A percentile compares a stretch with the other conserved stretches of the same genome.
Conservation (phyloP, 2,797 vertebrate genomes). For the Eospalax fontanierii region DNA sequence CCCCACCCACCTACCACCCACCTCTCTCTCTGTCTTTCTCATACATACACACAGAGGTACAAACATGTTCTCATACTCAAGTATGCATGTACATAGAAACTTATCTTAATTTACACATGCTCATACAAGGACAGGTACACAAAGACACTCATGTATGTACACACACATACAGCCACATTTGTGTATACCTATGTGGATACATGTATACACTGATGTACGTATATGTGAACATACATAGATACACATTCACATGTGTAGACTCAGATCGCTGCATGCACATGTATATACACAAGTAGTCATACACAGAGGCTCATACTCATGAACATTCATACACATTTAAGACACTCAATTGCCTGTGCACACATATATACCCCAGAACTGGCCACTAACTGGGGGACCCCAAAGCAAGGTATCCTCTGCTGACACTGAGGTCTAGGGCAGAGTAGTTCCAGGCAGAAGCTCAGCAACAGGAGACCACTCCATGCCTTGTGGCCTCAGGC, state of each 20-base stretch:
- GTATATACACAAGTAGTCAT: not conserved
- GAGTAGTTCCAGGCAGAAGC: not conserved
- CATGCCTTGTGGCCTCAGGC: not conserved
- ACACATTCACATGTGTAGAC: not conserved
- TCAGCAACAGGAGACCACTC: rapidly evolving
- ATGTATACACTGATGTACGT: not conserved
- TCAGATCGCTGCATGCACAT: too few species aligned
- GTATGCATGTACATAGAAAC: not conserved
- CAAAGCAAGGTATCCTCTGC: too few species aligned
- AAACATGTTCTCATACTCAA: too few species aligned
- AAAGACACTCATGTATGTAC: not conserved
- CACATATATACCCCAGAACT: not conserved
- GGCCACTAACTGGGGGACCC: not conserved
- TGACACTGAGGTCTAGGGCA: not conserved
- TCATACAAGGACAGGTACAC: not conserved
- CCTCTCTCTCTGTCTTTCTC: too few species aligned
- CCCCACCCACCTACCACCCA: too few species aligned
- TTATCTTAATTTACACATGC: not conserved
- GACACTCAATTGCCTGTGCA: not conserved
- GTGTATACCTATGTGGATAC: not conserved
- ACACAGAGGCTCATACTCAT: too few species aligned
- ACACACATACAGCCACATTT: not conserved
- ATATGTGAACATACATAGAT: too few species aligned
- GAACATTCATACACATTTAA: not conserved
- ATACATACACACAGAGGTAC: too few species aligned